Base-by-base conservation (phyloP, 2,797 vertebrate genomes). In the Caiman crocodilus region DNA sequence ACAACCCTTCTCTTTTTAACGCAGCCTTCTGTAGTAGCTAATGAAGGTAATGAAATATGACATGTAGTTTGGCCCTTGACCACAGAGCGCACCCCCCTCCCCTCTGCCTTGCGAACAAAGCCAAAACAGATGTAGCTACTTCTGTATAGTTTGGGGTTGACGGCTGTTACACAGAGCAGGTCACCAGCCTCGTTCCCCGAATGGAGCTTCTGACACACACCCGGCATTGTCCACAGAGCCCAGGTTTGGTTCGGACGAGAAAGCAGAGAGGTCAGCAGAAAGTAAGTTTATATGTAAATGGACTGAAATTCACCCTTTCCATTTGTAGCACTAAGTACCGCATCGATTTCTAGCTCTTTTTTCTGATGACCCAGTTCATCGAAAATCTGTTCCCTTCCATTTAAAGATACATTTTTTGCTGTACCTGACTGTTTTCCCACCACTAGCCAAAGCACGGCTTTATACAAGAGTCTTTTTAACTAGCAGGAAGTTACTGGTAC, bases 41-140 rank as follows among this genome's bases (percentile, higher is more conserved):
- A 98, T 98, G 98, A 98, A 98, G 97, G 97, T 98, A 98, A 98
- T 98, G 97, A 98, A 98, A 98, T 98, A 98, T 98, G 98, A 98
- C 98, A 97, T 97, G 98, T 93, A 97, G 97, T 97, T 98, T 98
- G 98, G 98, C 98, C 98, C 98, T 94, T 98, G 98, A 98, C 98
- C 98, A 97, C 93, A 79, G 95, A 93, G 92, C 87, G 97, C 97
- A 97, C 94, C 95, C 97, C 97, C 97, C 97, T 89, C 97, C 97
- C 97, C 97, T 97, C 91, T 88, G 97, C 95, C 89, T 96, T 82
- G 89, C 15, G 76, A 97, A 98, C 98, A 98, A 98, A 98, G 98
- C 97, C 98, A 95, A 97, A 98, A 91, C 98, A 98, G 98, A 98
- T 98, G 98, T 96, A 96, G 95, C 95, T 76, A 97, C 96, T 87